A percentile compares a stretch with the other conserved stretches of the same genome.
These are phyloP conservation scores for Chloropsis cyanopogon DNA, from an alignment of 2,113 vertebrate genomes.

Conservation along the genomic window DNA sequence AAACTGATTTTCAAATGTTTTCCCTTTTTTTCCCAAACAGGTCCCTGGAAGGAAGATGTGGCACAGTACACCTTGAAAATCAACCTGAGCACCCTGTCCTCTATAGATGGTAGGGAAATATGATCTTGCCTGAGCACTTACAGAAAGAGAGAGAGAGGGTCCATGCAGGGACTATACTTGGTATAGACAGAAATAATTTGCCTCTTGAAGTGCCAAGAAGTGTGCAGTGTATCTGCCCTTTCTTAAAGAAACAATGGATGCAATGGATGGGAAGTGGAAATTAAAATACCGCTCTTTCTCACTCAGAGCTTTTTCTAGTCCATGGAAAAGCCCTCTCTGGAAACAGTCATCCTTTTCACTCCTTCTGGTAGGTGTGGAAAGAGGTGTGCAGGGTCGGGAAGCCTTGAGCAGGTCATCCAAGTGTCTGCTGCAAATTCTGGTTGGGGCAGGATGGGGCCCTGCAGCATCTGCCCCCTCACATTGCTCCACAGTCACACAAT, in stretches of 20 bases:
- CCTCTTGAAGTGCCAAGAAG: neutral
- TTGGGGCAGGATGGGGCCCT: neutral
- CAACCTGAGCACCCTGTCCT: neutral
- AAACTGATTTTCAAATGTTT: neutral
- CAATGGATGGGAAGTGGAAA: neutral
- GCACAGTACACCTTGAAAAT: neutral
- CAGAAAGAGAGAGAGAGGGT: neutral
- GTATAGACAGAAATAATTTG: neutral
- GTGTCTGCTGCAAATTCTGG: neutral
- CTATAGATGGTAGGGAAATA: neutral
- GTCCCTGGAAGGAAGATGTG: neutral
- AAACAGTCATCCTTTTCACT: neutral
- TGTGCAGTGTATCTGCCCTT: neutral
- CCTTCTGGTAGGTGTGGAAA: neutral
- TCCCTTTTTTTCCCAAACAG: neutral
- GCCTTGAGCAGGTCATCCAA: neutral
- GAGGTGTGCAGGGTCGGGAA: neutral
- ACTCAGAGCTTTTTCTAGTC: neutral
- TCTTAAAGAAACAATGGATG: neutral
- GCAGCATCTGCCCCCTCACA: neutral
- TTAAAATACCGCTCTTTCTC: neutral
- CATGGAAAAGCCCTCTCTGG: neutral
- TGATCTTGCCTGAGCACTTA: neutral
- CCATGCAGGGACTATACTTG: neutral
- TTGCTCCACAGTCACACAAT: neutral